phyloP scores from a whole-genome alignment of 2,797 vertebrate species.

The Scolopax rusticola region DNA sequence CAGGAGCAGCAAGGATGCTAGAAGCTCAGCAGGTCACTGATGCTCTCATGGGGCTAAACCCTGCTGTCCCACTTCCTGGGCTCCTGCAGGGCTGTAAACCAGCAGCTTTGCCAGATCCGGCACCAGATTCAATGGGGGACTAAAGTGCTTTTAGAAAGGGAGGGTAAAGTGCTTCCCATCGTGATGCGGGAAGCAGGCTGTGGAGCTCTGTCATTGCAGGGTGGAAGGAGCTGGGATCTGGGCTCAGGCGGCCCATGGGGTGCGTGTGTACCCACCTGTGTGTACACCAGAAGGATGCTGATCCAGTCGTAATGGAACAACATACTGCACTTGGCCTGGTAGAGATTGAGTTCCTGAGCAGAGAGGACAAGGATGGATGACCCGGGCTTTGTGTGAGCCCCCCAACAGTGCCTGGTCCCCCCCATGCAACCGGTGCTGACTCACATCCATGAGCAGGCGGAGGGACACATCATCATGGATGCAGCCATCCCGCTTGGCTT shows the following conservation, averaged over 20 bases:
- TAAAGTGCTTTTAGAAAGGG: background rate
- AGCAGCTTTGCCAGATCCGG: accelerated
- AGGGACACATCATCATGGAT: slow-evolving; percentile 88
- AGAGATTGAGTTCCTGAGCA: slow-evolving; percentile 90
- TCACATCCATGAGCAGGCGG: slow-evolving; percentile 89
- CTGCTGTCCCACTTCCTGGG: accelerated
- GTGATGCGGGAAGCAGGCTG: background rate
- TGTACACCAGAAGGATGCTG: slow-evolving; percentile 91
- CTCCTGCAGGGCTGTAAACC: background rate
- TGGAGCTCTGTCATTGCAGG: background rate
- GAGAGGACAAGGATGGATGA: background rate
- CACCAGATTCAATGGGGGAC: background rate
- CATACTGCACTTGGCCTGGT: slow-evolving; percentile 89
- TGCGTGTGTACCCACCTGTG: slow-evolving; percentile 52
- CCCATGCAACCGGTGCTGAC: background rate
- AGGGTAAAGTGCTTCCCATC: background rate
- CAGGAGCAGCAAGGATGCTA: background rate
- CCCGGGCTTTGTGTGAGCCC: accelerated
- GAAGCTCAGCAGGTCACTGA: accelerated
- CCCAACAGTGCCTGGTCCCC: background rate
- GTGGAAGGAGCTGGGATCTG: background rate
- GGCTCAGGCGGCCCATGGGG: accelerated
- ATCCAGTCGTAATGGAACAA: slow-evolving; percentile 95
- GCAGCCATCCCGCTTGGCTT: slow-evolving; percentile 84
- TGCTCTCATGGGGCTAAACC: background rate